These are phyloP conservation scores for Sorex araneus DNA, from an alignment of 2,113 vertebrate genomes.

Conservation along the genomic window DNA sequence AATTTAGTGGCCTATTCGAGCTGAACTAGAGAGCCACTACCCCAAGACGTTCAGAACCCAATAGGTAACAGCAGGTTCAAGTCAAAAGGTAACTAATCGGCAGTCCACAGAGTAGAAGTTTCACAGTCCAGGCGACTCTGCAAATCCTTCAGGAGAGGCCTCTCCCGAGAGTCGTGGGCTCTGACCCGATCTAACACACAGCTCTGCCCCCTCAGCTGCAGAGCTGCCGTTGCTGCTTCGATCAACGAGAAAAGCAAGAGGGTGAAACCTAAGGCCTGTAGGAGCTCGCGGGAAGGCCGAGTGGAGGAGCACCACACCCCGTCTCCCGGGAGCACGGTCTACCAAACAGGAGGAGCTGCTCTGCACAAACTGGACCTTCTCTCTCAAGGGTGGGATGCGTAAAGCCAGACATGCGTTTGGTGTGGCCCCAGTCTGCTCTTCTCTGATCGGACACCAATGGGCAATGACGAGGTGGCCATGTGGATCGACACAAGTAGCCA, in stretches of 20 bases:
- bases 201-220: background rate
- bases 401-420: background rate
- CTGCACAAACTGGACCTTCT: background rate
- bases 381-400: background rate
- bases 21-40: background rate
- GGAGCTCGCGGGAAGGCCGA: background rate
- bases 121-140: constrained; percentile 22
- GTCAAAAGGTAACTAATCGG: constrained; percentile 17
- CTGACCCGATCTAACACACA: background rate
- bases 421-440: background rate
- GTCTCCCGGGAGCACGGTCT: background rate
- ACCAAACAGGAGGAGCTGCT: background rate
- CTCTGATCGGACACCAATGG: background rate
- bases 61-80: constrained; percentile 11
- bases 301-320: background rate
- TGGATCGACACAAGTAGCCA: background rate
- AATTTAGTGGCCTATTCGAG: background rate
- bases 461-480: background rate
- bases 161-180: constrained; percentile 32
- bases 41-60: background rate
- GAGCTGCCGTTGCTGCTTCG: background rate
- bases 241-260: too few species aligned
- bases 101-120: background rate
- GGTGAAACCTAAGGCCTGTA: fast-evolving
- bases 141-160: background rate